Evolutionary conservation across 1,140 invertebrate genomes (phyloP).

Genomic region (Macrocentrus cingulum): DNA sequence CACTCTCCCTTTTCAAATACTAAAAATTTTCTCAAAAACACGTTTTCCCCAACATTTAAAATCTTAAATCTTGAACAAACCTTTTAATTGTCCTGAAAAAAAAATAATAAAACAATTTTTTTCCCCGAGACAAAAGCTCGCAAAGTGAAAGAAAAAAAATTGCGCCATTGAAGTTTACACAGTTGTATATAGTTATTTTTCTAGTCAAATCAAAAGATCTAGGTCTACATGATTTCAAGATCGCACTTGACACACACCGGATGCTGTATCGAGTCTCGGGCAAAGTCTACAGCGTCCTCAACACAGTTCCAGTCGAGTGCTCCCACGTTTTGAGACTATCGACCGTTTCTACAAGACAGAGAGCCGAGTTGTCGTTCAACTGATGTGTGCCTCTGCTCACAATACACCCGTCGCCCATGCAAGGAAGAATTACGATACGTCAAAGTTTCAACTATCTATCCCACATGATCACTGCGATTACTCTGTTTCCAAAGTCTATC

Average conservation of each 20-base stretch:
- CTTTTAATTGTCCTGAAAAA: no score
- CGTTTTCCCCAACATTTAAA: no score
- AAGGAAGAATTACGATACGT: conserved; percentile 14
- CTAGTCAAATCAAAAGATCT: neutral
- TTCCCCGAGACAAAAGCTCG: no score
- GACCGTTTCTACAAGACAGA: conserved; percentile 15
- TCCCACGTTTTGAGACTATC: conserved; percentile 27
- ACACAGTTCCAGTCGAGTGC: conserved; percentile 23
- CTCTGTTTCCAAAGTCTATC: no score
- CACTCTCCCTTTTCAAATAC: no score
- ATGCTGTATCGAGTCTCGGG: conserved; percentile 29
- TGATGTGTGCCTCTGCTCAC: neutral
- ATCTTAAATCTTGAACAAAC: no score
- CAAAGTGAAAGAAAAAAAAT: no score
- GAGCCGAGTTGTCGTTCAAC: neutral
- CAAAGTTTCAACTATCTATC: conserved; percentile 9
- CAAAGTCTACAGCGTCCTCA: conserved; percentile 28
- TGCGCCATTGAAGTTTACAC: no score
- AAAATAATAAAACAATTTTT: no score
- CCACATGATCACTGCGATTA: neutral
- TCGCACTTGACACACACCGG: conserved; percentile 33
- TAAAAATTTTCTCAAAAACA: no score
- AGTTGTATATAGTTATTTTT: no score
- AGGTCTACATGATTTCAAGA: conserved; percentile 35
- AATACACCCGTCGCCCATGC: neutral